phyloP scores from a whole-genome alignment of 2,797 vertebrate species.

The Oreortyx pictus region DNA sequence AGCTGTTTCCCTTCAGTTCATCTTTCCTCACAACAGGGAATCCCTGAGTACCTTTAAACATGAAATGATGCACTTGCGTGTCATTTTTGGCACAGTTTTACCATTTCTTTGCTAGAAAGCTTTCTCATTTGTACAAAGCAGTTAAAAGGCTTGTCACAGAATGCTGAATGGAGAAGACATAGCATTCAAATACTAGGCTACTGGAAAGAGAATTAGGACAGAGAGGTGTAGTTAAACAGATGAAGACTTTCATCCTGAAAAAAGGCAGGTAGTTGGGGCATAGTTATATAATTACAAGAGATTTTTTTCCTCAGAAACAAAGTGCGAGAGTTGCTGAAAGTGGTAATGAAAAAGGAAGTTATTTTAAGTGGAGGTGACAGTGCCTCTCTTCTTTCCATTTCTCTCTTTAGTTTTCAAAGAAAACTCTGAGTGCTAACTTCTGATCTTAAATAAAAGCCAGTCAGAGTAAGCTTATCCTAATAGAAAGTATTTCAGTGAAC shows the following conservation, averaged over 20 bases:
- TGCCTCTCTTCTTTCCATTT: background rate
- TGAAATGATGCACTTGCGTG: background rate
- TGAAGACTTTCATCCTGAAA: background rate
- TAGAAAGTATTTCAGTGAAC: background rate
- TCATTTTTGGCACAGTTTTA: background rate
- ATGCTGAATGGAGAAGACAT: background rate
- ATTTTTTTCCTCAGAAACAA: slow-evolving; percentile 42
- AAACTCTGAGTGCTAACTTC: background rate
- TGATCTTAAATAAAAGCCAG: background rate
- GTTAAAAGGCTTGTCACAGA: background rate
- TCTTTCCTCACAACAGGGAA: background rate
- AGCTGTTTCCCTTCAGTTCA: background rate
- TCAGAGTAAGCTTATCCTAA: background rate
- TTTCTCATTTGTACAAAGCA: background rate
- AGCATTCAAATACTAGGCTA: background rate
- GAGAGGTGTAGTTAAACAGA: background rate
- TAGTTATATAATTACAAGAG: slow-evolving; percentile 33
- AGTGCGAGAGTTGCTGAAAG: background rate
- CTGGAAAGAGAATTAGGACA: background rate
- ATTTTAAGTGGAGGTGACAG: background rate
- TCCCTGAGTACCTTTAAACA: background rate
- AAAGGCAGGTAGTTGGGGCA: background rate
- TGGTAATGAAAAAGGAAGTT: background rate
- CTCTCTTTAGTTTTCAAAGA: background rate
- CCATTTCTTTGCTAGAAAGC: background rate